A percentile compares a stretch with the other conserved stretches of the same genome.
Conservation (phyloP, 2,113 vertebrate species). For the Pomatorhinus ruficollis region DNA sequence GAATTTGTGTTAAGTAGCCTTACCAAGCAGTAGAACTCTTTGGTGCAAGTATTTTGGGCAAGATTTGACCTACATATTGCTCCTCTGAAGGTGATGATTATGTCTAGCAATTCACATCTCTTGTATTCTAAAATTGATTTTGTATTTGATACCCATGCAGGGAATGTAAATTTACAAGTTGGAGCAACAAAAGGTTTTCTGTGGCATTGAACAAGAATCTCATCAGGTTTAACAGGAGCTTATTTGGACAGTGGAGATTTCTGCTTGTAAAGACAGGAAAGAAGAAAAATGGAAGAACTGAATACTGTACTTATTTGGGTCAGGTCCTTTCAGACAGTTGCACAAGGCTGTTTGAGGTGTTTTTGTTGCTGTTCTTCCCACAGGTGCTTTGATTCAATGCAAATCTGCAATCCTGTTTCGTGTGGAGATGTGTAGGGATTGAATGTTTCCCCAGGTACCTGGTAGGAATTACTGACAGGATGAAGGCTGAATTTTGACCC, state of each 20-base stretch:
- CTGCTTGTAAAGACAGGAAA: not conserved
- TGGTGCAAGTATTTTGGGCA: not conserved
- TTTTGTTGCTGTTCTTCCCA: not conserved
- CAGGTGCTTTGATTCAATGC: not conserved
- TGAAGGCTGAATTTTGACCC: not conserved
- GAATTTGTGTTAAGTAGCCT: not conserved
- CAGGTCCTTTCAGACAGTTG: not conserved
- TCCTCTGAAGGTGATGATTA: not conserved
- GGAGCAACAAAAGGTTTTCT: not conserved
- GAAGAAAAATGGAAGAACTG: not conserved
- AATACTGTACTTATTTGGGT: not conserved
- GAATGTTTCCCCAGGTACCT: not conserved
- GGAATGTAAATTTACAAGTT: not conserved
- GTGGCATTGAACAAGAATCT: not conserved
- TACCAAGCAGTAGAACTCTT: not conserved
- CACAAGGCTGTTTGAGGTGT: not conserved
- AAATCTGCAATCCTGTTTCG: not conserved
- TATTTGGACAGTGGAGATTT: not conserved
- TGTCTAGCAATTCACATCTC: not conserved
- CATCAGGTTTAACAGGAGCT: not conserved
- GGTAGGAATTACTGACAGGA: not conserved
- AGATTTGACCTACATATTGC: not conserved
- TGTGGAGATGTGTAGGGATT: not conserved
- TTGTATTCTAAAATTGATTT: not conserved
- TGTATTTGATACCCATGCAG: not conserved